Conservation (phyloP, 1,140 invertebrate genomes). For the Dinothrombium tinctorium region DNA sequence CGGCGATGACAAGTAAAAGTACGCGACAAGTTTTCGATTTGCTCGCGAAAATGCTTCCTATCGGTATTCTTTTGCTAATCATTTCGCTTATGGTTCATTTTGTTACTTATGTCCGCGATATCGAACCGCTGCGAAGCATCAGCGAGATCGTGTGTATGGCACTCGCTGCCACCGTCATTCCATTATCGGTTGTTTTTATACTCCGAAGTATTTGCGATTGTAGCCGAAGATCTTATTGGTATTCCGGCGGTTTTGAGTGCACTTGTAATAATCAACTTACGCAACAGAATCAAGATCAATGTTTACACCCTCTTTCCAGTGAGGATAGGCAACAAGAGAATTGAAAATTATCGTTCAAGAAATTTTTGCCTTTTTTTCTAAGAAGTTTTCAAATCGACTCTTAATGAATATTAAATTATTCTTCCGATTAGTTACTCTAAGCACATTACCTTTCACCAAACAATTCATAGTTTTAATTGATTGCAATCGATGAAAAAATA, state of each 20-base stretch:
- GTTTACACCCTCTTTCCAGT: too few relatives aligned
- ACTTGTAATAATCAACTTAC: too few relatives aligned
- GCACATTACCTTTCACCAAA: too few relatives aligned
- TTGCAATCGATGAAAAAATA: too few relatives aligned
- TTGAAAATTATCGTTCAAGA: too few relatives aligned
- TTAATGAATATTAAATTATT: too few relatives aligned
- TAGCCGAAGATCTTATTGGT: background rate
- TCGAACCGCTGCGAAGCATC: background rate
- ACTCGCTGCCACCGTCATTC: background rate
- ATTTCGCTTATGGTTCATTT: slow-evolving; percentile 2
- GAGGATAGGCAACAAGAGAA: too few relatives aligned
- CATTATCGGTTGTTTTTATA: slow-evolving; percentile 2
- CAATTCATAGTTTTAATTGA: too few relatives aligned
- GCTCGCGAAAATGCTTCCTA: background rate
- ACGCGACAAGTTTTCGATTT: slow-evolving; percentile 1
- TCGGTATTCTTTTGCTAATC: background rate
- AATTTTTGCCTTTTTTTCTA: too few relatives aligned
- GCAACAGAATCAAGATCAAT: too few relatives aligned
- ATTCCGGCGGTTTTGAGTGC: background rate
- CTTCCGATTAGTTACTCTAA: too few relatives aligned
- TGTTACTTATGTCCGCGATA: background rate
- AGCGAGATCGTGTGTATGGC: background rate
- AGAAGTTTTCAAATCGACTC: too few relatives aligned
- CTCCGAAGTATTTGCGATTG: background rate
- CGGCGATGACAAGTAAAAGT: background rate